A percentile compares a stretch with the other conserved stretches of the same genome.
Evolutionary conservation across 2,888 invertebrate genomes (phyloP).

Genomic region (Cerastis rubricosa): DNA sequence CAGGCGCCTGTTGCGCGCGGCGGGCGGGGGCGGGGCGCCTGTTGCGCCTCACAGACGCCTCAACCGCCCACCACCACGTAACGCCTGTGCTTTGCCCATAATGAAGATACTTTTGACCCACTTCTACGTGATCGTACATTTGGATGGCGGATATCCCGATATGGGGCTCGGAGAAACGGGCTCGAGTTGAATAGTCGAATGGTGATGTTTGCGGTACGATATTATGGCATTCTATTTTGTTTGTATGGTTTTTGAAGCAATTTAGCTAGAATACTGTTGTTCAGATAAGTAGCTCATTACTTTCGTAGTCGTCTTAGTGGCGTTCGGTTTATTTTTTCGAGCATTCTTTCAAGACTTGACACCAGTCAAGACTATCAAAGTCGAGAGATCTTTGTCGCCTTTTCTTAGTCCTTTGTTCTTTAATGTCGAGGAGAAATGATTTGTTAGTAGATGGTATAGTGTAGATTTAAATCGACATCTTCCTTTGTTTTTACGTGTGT

Average conservation of each 20-base stretch:
- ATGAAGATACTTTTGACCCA: conserved; percentile 85
- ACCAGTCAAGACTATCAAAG: background rate
- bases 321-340: background rate
- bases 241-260: background rate
- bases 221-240: conserved; percentile 3
- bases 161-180: conserved; percentile 46
- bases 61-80: conserved; percentile 82
- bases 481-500: background rate
- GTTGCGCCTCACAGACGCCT: conserved; percentile 89
- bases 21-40: conserved; percentile 84
- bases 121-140: conserved; percentile 75
- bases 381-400: background rate
- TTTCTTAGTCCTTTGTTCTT: background rate
- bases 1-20: conserved; percentile 87
- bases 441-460: background rate
- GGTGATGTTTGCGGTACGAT: conserved; percentile 25
- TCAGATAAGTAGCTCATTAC: background rate
- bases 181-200: conserved; percentile 48
- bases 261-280: background rate
- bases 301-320: background rate
- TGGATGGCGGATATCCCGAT: conserved; percentile 58
- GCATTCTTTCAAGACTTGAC: background rate
- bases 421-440: background rate
- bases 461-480: no score
- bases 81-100: conserved; percentile 80